These are phyloP conservation scores for Serinus canaria DNA, from an alignment of 2,113 vertebrate genomes.

Conservation along the genomic window DNA sequence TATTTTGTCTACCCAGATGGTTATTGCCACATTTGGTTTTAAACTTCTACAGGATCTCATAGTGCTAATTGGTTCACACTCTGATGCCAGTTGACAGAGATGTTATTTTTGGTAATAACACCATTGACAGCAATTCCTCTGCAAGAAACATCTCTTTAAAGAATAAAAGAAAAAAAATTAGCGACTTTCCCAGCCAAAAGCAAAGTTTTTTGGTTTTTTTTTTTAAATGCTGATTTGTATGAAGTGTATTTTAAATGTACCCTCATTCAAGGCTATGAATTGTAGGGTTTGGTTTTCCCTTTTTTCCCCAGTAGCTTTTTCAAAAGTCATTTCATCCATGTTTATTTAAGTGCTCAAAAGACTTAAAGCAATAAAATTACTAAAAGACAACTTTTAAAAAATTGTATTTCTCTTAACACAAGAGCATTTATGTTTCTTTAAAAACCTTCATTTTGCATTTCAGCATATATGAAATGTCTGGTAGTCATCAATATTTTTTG, in stretches of 20 bases:
- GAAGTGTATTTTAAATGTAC: not conserved
- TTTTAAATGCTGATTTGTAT: not conserved
- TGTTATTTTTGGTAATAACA: slow-evolving; percentile 19
- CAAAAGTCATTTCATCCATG: not conserved
- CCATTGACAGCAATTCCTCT: not conserved
- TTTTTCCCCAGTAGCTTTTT: not conserved
- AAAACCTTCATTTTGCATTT: not conserved
- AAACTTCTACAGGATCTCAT: slow-evolving; percentile 26
- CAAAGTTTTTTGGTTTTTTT: not conserved
- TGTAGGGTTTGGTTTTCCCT: accelerated
- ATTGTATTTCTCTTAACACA: not conserved
- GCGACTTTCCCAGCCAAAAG: not conserved
- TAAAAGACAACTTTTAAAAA: not conserved
- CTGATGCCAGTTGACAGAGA: slow-evolving; percentile 3
- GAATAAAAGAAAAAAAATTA: not conserved
- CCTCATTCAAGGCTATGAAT: not conserved
- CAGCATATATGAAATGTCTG: not conserved
- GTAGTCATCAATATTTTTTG: not conserved
- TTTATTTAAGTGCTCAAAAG: not conserved
- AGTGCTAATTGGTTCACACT: slow-evolving; percentile 55
- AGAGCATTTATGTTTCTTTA: not conserved
- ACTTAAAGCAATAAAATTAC: not conserved
- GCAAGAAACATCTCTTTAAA: not conserved
- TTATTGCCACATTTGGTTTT: slow-evolving; percentile 38
- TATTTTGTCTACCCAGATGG: slow-evolving; percentile 53